Base-by-base conservation (phyloP, 92 coral and sea anemone species). In the Zoanthus solanderi region DNA sequence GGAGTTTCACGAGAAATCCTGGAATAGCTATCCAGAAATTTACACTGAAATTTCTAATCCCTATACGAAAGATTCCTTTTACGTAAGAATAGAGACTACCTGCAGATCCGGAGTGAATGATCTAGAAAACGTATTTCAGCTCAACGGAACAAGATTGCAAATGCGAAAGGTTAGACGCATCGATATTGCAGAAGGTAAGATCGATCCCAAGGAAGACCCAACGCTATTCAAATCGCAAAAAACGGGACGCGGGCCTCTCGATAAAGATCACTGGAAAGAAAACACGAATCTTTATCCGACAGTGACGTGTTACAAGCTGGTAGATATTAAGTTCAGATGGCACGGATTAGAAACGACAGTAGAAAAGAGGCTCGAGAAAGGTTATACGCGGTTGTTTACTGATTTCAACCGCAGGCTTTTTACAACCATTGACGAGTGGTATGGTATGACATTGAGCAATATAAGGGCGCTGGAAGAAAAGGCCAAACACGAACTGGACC, bases 221-320 rank as follows among this genome's bases (percentile, higher is more conserved):
- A 77, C 89, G 6, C 78, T 29, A 10, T 94, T 94, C 77, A 76
- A 72, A 1, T 93, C 98, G 6, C 71, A 71, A 82, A 93, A 90
- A 75, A 84, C 98, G 7, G 92, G 93, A 12, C 96, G 99, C 42
- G 95, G 98, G 37, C 98, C 96, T 13, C 92, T 97, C n/a, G 44
- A 32, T 13, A 76, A 18, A 14, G 32, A 79, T 57, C 72, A 79
- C 63, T 95, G 98, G 99, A 83, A 85, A 63, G 87, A 89, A 44
- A 90, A 89, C 50, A 76, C 84, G 37, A 85, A 73, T 31, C 92
- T 84, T 0, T 90, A 87, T 46, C 98, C 98, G 0, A 34, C 90
- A 46, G 94, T 95, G 98, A 97, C 99, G 31, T 97, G 99, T 84
- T 97, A 94, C 87, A 97, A 97, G 90, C 92, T 97, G 47, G 96